Conservation (phyloP, 2,888 invertebrate species). For the Microplitis deprimator region DNA sequence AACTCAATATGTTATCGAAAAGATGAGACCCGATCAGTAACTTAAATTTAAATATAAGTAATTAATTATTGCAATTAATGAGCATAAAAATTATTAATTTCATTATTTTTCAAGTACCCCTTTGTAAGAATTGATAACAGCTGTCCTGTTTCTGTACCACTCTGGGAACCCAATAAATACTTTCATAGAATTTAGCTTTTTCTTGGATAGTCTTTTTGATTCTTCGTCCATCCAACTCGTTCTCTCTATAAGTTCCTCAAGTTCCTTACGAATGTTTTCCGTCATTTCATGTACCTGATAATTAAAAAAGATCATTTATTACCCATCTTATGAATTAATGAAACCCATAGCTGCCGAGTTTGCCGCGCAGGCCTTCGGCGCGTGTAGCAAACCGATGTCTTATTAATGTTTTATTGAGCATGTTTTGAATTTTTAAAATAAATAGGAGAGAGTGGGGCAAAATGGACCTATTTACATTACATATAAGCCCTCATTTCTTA, state of each 20-base stretch:
- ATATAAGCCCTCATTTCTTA: too few relatives aligned
- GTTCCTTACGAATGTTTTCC: conserved; percentile 73
- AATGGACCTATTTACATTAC: too few relatives aligned
- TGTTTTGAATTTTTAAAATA: neutral
- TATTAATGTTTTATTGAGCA: neutral
- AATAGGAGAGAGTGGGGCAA: too few relatives aligned
- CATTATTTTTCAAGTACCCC: conserved; percentile 66
- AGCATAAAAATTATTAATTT: neutral
- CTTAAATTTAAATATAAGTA: conserved; percentile 21
- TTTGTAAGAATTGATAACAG: conserved; percentile 73
- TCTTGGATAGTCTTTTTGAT: conserved; percentile 72
- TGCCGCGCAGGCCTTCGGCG: too few relatives aligned
- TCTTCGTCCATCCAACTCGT: conserved; percentile 75
- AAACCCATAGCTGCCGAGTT: too few relatives aligned
- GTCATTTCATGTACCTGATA: conserved; percentile 72
- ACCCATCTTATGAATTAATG: too few relatives aligned
- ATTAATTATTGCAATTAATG: neutral
- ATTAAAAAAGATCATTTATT: neutral
- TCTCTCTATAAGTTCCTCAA: conserved; percentile 72
- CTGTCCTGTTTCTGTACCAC: conserved; percentile 72
- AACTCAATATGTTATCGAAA: conserved; percentile 47
- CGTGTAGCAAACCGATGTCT: too few relatives aligned
- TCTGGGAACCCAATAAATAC: conserved; percentile 75
- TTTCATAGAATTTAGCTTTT: conserved; percentile 73
- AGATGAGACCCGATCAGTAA: conserved; percentile 43